Percentiles rank a stretch among this genome's conserved stretches.
phyloP scores from a whole-genome alignment of 2,113 vertebrate genomes.

The Erythrocercus mccallii region DNA sequence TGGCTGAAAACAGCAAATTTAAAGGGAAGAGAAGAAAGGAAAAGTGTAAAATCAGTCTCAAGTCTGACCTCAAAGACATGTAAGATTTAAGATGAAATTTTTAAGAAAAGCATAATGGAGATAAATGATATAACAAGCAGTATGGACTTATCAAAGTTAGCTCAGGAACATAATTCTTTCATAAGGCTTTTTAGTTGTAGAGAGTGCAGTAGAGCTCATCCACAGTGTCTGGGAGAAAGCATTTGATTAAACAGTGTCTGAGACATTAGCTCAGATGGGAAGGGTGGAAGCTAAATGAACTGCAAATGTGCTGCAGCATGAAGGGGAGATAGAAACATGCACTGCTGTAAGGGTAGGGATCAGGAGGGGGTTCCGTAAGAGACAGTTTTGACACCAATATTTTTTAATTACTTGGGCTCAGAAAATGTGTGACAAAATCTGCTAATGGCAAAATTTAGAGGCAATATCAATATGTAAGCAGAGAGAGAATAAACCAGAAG shows the following conservation, averaged over 20 bases:
- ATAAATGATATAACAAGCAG: background rate
- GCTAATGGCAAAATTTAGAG: background rate
- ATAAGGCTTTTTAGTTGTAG: background rate
- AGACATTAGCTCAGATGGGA: background rate
- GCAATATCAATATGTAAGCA: background rate
- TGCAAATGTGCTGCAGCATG: background rate
- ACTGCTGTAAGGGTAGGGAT: background rate
- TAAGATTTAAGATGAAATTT: background rate
- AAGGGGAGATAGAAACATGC: background rate
- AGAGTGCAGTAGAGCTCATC: background rate
- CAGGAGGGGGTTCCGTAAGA: background rate
- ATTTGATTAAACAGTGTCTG: background rate
- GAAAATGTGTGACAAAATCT: background rate
- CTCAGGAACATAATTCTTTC: background rate
- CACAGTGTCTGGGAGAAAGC: background rate
- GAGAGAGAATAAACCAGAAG: background rate
- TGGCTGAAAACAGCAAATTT: background rate
- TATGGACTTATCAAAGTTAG: background rate
- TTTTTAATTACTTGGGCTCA: background rate
- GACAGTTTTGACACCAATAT: background rate
- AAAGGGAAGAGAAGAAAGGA: background rate
- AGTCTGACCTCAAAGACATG: background rate
- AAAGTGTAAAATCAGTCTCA: background rate
- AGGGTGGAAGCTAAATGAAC: background rate
- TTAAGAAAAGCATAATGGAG: background rate